Conservation (phyloP, 2,113 vertebrate genomes). For the Sterrhoptilus dennistouni region DNA sequence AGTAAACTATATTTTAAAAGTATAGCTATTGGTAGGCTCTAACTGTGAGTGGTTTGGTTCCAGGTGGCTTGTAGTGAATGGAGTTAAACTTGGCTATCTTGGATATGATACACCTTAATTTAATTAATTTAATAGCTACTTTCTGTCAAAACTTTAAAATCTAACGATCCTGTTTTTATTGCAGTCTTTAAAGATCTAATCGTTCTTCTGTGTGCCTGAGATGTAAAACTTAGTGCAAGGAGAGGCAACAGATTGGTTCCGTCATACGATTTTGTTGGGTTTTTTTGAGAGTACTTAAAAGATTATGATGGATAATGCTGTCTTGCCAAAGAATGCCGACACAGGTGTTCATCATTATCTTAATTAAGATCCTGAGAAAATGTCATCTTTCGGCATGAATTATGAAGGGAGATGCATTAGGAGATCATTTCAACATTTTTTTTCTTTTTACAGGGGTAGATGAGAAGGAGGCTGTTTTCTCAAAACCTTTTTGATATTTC, state of each 20-base stretch:
- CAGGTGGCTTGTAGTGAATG: not conserved
- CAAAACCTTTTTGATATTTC: not conserved
- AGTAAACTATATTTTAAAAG: not conserved
- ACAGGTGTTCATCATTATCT: slow-evolving; percentile 80
- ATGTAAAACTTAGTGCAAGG: slow-evolving; percentile 37
- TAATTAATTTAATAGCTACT: slow-evolving; percentile 72
- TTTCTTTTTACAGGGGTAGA: not conserved
- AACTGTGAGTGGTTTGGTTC: not conserved
- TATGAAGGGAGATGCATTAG: slow-evolving; percentile 60
- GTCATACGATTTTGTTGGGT: slow-evolving; percentile 58
- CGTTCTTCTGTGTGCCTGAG: slow-evolving; percentile 44
- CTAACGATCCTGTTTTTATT: slow-evolving; percentile 63
- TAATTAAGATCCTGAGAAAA: slow-evolving; percentile 80
- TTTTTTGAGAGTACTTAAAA: slow-evolving; percentile 75
- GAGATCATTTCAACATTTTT: slow-evolving; percentile 38
- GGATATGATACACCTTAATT: slow-evolving; percentile 34
- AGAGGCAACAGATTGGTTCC: slow-evolving; percentile 76
- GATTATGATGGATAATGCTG: slow-evolving; percentile 82
- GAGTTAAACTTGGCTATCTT: slow-evolving; percentile 15
- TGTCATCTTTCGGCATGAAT: slow-evolving; percentile 67
- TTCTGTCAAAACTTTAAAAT: slow-evolving; percentile 73
- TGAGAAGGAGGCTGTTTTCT: not conserved
- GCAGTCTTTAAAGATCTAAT: slow-evolving; percentile 68
- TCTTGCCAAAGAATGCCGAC: slow-evolving; percentile 77
- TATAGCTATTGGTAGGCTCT: not conserved